Percentiles rank a stretch among this genome's conserved stretches.
phyloP scores from a whole-genome alignment of 2,888 invertebrate species.

The Willowsia nigromaculata region DNA sequence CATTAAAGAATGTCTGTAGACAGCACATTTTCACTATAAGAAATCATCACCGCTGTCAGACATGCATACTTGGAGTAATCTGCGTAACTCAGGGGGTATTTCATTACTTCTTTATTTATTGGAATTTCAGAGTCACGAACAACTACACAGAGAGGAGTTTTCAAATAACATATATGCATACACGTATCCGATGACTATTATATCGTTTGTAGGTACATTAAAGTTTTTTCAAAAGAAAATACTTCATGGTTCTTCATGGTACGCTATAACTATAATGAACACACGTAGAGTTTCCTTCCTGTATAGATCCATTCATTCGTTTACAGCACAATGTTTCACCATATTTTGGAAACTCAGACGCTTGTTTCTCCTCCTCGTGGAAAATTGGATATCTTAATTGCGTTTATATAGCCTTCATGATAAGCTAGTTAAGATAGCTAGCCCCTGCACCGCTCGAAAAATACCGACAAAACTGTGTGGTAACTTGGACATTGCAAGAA shows the following conservation, averaged over 20 bases:
- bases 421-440: constrained; percentile 64
- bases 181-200: background rate
- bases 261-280: constrained; percentile 9
- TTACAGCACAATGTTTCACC: constrained; percentile 13
- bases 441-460: background rate
- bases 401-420: constrained; percentile 63
- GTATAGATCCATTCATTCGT: constrained; percentile 41
- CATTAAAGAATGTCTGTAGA: background rate
- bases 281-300: constrained; percentile 51
- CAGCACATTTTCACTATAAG: background rate
- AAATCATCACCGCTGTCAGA: background rate
- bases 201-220: background rate
- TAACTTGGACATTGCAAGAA: background rate
- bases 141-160: background rate
- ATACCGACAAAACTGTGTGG: constrained; percentile 14
- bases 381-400: constrained; percentile 69
- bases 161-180: background rate
- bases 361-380: constrained; percentile 39
- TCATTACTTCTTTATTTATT: constrained; percentile 57
- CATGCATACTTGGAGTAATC: constrained; percentile 44
- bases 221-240: background rate
- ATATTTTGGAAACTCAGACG: constrained; percentile 19
- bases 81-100: constrained; percentile 65
- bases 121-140: constrained; percentile 62
- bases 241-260: constrained; percentile 18